Evolutionary conservation across 2,888 invertebrate species (phyloP), one percentile per base, ranked within the genome.

Genomic region (Pollenia labialis): DNA sequence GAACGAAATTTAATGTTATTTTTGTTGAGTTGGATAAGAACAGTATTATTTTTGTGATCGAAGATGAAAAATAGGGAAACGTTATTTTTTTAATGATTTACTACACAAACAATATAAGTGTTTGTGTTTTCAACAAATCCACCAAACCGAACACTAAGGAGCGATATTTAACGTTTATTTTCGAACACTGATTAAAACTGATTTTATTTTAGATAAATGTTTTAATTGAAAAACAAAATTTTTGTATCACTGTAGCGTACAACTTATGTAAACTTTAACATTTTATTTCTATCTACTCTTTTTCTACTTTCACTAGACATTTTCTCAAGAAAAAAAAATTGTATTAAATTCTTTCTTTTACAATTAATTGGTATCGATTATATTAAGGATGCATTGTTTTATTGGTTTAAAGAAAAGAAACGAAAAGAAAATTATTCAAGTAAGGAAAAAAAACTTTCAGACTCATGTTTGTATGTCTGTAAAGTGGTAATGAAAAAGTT

Each of bases 401-500:
- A 40, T 58, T 66, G 50, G 64, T 32, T 68, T 46, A 14, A 40
- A 52, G 42, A 54, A 23, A 42, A 54, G 42, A 23, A 18, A 64
- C n/a, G 18, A 9, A 60, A 66, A 56, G 18, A 12, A 60, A 66
- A 56, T 16, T 18, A n/a, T 66, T 54, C 64, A 48, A 7, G 32
- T 68, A 66, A 44, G 40, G 23, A 23, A 23, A 23, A 23, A 23
- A 8, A 83, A 62, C 11, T 50, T 52, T 23, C 32, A 52, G 23
- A 58, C 10, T 12, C 14, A 14, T 9, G 3, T 60, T 64, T 48
- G 23, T 83, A 18, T 48, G 48, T 14, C 14, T 11, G 16, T 64
- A 56, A 74, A 74, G 87, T 84, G 87, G 74, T 87, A 84, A 87
- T 87, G 87, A 81, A 87, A 87, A 81, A 81, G 68, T 84, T 81